Percentiles rank a stretch among this genome's conserved stretches.
phyloP scores from a whole-genome alignment of 2,797 vertebrate species.

The Arnoldichthys spilopterus region DNA sequence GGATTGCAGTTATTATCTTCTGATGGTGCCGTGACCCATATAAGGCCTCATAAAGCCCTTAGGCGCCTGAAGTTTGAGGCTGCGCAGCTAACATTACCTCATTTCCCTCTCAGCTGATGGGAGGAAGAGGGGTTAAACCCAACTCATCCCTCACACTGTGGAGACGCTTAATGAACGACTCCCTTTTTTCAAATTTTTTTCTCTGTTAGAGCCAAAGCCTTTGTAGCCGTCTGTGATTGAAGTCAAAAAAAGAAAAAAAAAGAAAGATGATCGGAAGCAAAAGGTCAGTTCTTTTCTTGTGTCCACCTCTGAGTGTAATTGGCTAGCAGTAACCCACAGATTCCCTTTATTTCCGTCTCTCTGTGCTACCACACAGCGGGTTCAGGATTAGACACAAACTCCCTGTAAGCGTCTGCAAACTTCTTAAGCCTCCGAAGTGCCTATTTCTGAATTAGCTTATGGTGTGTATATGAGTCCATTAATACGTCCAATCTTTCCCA shows the following conservation, averaged over 20 bases:
- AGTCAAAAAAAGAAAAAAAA: not conserved
- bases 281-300: not conserved
- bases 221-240: constrained; percentile 2
- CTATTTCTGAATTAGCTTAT: constrained; percentile 77
- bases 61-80: not conserved
- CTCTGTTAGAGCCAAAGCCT: not conserved
- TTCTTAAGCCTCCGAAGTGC: constrained; percentile 67
- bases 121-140: not conserved
- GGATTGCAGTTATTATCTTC: not conserved
- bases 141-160: not conserved
- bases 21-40: not conserved
- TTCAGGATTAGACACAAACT: constrained; percentile 54
- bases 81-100: not conserved
- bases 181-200: not conserved
- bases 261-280: not conserved
- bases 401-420: constrained; percentile 66
- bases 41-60: constrained; percentile 5
- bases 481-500: constrained; percentile 69
- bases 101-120: constrained; percentile 1
- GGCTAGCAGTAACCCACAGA: constrained; percentile 34
- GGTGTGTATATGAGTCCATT: constrained; percentile 70
- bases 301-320: constrained; percentile 25
- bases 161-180: not conserved
- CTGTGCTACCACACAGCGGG: constrained; percentile 10
- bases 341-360: constrained; percentile 28